Evolutionary conservation across 2,888 invertebrate genomes (phyloP).

Genomic region (Matsumyia berberina): DNA sequence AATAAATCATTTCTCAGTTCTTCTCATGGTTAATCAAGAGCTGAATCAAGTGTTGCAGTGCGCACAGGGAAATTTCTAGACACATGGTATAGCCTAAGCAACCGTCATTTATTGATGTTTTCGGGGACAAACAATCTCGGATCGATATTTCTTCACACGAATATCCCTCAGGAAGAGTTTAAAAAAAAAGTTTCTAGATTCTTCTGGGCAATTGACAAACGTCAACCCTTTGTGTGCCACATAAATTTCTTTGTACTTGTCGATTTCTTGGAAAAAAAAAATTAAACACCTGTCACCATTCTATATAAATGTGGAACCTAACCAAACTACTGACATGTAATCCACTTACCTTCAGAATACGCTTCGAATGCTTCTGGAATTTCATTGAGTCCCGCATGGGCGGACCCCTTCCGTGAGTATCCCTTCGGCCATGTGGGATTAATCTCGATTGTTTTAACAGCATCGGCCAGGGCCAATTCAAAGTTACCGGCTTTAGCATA

Average conservation of each 20-base stretch:
- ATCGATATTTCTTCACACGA: too few species aligned
- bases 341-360: conserved; percentile 87
- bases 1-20: too few species aligned
- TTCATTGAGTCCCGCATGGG: conserved; percentile 90
- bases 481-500: conserved; percentile 92
- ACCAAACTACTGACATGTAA: conserved; percentile 60
- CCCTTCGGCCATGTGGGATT: conserved; percentile 95
- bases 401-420: conserved; percentile 95
- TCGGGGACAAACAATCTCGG: too few species aligned
- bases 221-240: too few species aligned
- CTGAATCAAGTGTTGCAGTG: too few species aligned
- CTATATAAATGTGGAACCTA: not conserved
- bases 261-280: not conserved
- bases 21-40: too few species aligned
- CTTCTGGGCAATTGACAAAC: too few species aligned
- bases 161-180: too few species aligned
- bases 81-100: too few species aligned
- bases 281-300: not conserved
- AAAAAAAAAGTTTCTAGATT: too few species aligned
- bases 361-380: conserved; percentile 90
- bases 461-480: conserved; percentile 91
- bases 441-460: conserved; percentile 91
- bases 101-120: too few species aligned
- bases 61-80: too few species aligned
- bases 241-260: not conserved